Evolutionary conservation across 2,888 invertebrate genomes (phyloP), one percentile per base, ranked within the genome.

Genomic region (Andricus quercusramuli): DNA sequence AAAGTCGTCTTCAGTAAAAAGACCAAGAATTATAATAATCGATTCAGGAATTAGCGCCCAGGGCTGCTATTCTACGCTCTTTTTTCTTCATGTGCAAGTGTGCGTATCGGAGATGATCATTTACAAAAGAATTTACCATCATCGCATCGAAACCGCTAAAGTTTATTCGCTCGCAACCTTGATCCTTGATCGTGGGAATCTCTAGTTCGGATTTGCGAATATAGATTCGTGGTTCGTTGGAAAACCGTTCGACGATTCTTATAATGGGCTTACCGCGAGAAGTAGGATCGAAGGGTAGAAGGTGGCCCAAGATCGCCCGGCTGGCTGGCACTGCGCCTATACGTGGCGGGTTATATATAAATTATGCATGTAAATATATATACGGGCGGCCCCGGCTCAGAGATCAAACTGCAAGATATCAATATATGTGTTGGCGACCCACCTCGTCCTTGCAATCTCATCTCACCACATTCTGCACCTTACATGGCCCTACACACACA

Each of bases 361-460:
- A 91, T 91, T 91, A 91, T 91, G 90, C 91, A 91, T 91, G 90
- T 91, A 91, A 91, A 91, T 25, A 25, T 25, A 25, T 91, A 91
- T 90, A 91, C 90, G 88, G 87, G 85, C 90, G 85, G 86, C 86
- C 86, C 62, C 77, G 82, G 84, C 83, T 86, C 82, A 85, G 86
- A 90, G 91, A 91, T 91, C 90, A 88, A 91, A 91, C 85, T 82
- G 85, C 83, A 81, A 88, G 90, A 91, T 91, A 90, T 90, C 90
- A 88, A 89, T 86, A 90, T 90, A 89, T 88, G 90, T 90, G 88
- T 89, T 88, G 88, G 90, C 88, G 88, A 88, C 88, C 87, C 86
- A 84, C 83, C 84, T 82, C 82, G 66, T 78, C 78, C 68, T 41
- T 78, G 79, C 76, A 74, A 74, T 77, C 79, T 76, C 79, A 74